Evolutionary conservation across 2,888 invertebrate genomes (phyloP), one percentile per base, ranked within the genome.

Genomic region (Drosophila infuscata): DNA sequence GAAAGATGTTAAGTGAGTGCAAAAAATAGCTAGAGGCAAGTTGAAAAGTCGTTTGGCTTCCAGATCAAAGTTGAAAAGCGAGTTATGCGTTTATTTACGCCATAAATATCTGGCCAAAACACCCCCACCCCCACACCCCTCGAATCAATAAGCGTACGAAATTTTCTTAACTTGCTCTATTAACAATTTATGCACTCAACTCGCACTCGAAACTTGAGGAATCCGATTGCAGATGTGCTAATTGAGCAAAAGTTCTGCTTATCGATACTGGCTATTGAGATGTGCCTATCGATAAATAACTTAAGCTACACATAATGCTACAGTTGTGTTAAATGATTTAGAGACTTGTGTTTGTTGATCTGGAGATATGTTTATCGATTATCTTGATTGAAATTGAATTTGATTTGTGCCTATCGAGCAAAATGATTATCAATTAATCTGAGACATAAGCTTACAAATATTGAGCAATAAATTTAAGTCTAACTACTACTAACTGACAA

Each of bases 71-170:
- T 61, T 76, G 49, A 56, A 56, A 38, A 38, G 41, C 49, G 38
- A 68, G 76, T 73, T 78, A 74, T 63, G 67, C 74, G 57, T 51
- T 78, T 73, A 67, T 58, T 70, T 63, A 52, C 38, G 59, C 35
- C 29, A 38, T 25, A 53, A 20, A 53, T 48, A 36, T 20, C 33
- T 36, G 41, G 25, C 43, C 12, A 51, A 30, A 38, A 9, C 36
- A 25, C 7, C 15, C 49, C 0, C 30, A 20, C 3, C n/a, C 2
- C 15, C n/a, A 2, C 53, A n/a, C 20, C 5, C 35, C 17, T 0
- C 25, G 3, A 6, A 30, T 25, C 38, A 35, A 38, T 56, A 41
- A 51, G n/a, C 29, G n/a, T 43, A 30, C 8, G 35, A 17, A 43
- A 29, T 35, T 30, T 43, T 12, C 53, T 2, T 33, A 38, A 3